Conservation (phyloP, 2,113 vertebrate genomes). For the Actenoides hombroni region DNA sequence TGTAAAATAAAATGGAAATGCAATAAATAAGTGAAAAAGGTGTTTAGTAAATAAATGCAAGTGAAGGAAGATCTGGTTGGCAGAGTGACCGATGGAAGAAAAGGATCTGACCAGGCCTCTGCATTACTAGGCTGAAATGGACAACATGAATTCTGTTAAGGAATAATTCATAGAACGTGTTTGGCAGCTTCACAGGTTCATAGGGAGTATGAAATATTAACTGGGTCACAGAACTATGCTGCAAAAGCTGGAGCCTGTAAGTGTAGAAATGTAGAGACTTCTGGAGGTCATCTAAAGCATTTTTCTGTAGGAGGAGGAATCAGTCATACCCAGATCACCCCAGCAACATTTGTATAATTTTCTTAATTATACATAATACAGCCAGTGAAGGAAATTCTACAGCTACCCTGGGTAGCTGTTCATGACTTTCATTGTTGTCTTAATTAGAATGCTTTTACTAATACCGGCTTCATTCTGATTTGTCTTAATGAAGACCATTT, state of each 20-base stretch:
- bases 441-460: neutral
- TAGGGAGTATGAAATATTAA: neutral
- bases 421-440: neutral
- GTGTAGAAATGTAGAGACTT: neutral
- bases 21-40: neutral
- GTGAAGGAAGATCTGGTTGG: neutral
- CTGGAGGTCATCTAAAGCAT: neutral
- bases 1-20: neutral
- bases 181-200: neutral
- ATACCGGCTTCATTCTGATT: neutral
- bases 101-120: neutral
- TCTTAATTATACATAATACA: neutral
- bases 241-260: neutral
- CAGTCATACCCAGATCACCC: neutral
- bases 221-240: neutral
- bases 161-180: neutral
- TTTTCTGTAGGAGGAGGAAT: neutral
- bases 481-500: neutral
- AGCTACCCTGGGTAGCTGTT: neutral
- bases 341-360: neutral
- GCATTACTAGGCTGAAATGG: neutral
- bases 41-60: neutral
- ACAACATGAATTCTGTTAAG: neutral
- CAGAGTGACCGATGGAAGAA: neutral
- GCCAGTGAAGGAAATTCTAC: neutral